Conservation (phyloP, 2,113 vertebrate genomes). For the Vidua chalybeata region DNA sequence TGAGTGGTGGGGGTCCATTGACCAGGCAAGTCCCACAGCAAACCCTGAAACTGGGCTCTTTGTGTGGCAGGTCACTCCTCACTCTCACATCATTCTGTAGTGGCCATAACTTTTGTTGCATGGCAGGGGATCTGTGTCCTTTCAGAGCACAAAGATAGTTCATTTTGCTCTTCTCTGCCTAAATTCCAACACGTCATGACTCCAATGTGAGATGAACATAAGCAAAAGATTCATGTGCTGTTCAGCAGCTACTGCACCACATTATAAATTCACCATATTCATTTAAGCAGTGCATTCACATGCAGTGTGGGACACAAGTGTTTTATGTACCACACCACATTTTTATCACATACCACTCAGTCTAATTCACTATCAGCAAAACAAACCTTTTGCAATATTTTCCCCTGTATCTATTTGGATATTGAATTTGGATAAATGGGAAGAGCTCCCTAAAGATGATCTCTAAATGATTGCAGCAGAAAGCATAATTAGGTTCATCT, state of each 20-base stretch:
- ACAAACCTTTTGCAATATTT: not conserved
- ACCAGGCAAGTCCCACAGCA: not conserved
- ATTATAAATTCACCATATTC: not conserved
- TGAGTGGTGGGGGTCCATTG: not conserved
- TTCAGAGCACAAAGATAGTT: not conserved
- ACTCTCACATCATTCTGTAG: not conserved
- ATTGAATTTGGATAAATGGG: not conserved
- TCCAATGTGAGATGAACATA: not conserved
- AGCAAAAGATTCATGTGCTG: not conserved
- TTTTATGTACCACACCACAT: not conserved
- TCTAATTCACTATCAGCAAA: not conserved
- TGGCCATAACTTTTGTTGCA: not conserved
- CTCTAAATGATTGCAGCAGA: conserved; percentile 1
- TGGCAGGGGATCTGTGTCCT: not conserved
- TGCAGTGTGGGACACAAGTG: not conserved
- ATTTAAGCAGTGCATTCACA: not conserved
- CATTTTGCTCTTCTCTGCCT: conserved; percentile 22
- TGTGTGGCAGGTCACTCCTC: not conserved
- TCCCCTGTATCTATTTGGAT: not conserved
- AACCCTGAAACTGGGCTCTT: not conserved
- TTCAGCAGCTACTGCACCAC: not conserved
- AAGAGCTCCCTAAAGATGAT: not conserved
- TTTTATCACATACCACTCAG: not conserved
- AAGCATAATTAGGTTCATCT: conserved; percentile 35
- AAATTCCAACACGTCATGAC: not conserved